Conservation (phyloP, 2,888 invertebrate species). For the Synergus japonicus region DNA sequence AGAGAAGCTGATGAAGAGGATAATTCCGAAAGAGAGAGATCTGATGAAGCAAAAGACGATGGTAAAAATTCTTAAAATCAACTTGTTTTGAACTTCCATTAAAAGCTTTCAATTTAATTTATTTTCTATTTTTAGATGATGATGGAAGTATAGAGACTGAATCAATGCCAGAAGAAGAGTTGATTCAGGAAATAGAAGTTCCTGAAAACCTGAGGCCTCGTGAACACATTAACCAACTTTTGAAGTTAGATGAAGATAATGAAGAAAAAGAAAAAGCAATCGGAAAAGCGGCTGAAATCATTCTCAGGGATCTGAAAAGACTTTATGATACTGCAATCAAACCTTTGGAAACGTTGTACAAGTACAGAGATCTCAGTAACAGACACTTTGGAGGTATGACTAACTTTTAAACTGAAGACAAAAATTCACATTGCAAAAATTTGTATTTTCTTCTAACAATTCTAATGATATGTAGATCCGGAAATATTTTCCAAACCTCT, state of each 20-base stretch:
- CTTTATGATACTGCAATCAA: conserved; percentile 92
- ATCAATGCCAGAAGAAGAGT: conserved; percentile 78
- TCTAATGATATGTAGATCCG: conserved; percentile 81
- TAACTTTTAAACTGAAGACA: too few species aligned
- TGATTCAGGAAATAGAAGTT: conserved; percentile 84
- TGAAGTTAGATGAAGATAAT: conserved; percentile 88
- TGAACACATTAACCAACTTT: conserved; percentile 88
- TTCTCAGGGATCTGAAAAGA: conserved; percentile 90
- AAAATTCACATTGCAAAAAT: too few species aligned
- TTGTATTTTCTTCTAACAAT: conserved; percentile 25
- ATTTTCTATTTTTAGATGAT: conserved; percentile 15
- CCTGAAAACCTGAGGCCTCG: conserved; percentile 88
- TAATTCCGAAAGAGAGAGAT: not conserved
- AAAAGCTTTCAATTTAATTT: too few species aligned
- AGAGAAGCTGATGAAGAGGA: conserved; percentile 4
- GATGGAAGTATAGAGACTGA: conserved; percentile 57
- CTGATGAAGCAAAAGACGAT: not conserved
- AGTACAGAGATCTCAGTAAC: conserved; percentile 94
- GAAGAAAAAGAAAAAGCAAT: conserved; percentile 85
- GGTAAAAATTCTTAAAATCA: conserved; percentile 26
- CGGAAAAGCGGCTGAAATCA: conserved; percentile 86
- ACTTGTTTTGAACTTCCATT: not conserved
- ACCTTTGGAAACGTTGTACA: conserved; percentile 93
- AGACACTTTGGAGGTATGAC: conserved; percentile 87
- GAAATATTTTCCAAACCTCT: conserved; percentile 97